Evolutionary conservation across 1,140 invertebrate species (phyloP).

Genomic region (Bombus waltoni): DNA sequence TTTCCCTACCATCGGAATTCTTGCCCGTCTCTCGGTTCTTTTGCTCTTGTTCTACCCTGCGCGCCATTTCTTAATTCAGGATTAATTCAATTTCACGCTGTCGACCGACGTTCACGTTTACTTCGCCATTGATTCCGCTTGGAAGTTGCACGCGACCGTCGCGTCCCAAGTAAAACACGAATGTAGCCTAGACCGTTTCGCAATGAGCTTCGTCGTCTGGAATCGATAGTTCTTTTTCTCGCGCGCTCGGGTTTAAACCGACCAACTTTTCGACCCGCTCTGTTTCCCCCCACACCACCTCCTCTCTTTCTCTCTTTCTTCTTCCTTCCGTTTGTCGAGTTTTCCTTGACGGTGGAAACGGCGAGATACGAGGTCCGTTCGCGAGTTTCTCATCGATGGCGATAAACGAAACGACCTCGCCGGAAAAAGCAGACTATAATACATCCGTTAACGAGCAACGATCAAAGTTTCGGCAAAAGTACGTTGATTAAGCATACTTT

Average conservation of each 20-base stretch:
- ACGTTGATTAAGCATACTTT: constrained; percentile 61
- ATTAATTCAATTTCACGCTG: constrained; percentile 74
- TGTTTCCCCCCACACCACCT: not conserved
- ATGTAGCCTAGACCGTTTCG: not conserved
- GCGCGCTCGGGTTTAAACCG: constrained; percentile 22
- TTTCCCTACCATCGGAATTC: constrained; percentile 10
- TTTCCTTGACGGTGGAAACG: not conserved
- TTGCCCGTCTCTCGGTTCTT: constrained; percentile 22
- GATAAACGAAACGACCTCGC: constrained; percentile 45
- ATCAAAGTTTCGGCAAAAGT: constrained; percentile 56
- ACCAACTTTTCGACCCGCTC: constrained; percentile 12
- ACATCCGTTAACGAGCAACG: constrained; percentile 55
- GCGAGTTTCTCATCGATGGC: not conserved
- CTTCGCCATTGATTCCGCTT: constrained; percentile 42
- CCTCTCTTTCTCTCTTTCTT: not conserved
- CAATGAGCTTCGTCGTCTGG: not conserved
- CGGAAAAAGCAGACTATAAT: constrained; percentile 33
- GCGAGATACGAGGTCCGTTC: not conserved
- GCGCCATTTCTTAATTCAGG: constrained; percentile 66
- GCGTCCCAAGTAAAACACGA: constrained; percentile 12
- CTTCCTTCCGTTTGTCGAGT: not conserved
- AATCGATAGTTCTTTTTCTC: constrained; percentile 8
- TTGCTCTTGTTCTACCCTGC: constrained; percentile 3
- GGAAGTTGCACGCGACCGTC: constrained; percentile 19
- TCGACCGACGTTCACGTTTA: constrained; percentile 58